Conservation (phyloP, 92 coral and sea anemone genomes). For the Phenganax stokvisi region DNA sequence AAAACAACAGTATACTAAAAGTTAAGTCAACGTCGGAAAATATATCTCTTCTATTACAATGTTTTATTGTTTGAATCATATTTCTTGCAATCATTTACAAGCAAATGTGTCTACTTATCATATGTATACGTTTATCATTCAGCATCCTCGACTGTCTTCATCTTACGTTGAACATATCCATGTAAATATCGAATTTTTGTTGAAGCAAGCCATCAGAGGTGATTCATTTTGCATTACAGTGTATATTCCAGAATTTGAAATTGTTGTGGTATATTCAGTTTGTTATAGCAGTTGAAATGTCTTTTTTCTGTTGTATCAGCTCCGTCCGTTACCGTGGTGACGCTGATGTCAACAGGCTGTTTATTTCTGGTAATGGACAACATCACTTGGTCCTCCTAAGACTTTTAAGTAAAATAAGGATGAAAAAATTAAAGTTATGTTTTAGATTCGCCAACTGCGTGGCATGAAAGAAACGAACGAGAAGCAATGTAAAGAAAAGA, state of each 20-base stretch:
- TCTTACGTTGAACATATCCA: slow-evolving; percentile 60
- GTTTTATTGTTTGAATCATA: too few species aligned
- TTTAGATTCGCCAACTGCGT: slow-evolving; percentile 32
- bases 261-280: not conserved
- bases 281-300: not conserved
- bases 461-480: slow-evolving; percentile 25
- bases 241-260: not conserved
- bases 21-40: too few species aligned
- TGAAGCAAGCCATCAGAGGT: slow-evolving; percentile 73
- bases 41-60: too few species aligned
- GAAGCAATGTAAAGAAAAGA: slow-evolving; percentile 38
- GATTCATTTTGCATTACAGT: not conserved
- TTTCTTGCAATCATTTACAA: too few species aligned
- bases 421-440: not conserved
- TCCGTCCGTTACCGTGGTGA: slow-evolving; percentile 67
- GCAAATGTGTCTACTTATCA: too few species aligned
- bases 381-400: too few species aligned
- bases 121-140: not conserved
- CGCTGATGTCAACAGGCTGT: slow-evolving; percentile 71
- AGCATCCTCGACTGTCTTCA: slow-evolving; percentile 61
- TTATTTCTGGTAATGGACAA: slow-evolving; percentile 61
- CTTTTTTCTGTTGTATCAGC: slow-evolving; percentile 48
- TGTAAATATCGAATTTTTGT: slow-evolving; percentile 52
- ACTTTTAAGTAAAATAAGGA: not conserved
- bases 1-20: too few species aligned